Percentiles rank a stretch among this genome's conserved stretches.
Conservation (phyloP, 2,888 invertebrate genomes). For the Dicycla oo region DNA sequence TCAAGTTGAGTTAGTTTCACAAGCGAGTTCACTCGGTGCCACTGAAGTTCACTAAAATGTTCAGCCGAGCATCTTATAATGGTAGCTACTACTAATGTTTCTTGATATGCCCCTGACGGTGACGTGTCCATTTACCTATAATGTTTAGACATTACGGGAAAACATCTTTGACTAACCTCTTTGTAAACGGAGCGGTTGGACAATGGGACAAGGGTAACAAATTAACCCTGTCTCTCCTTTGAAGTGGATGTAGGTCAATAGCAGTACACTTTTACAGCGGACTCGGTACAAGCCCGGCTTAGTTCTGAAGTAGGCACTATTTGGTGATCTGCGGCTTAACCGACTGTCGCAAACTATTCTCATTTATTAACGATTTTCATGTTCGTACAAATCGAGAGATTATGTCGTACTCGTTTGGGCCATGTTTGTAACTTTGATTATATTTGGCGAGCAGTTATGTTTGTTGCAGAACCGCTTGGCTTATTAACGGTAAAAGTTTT, state of each 20-base stretch:
- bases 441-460: constrained; percentile 27
- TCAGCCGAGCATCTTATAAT: constrained; percentile 46
- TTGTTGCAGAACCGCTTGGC: constrained; percentile 19
- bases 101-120: constrained; percentile 32
- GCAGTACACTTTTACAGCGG: constrained; percentile 46
- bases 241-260: constrained; percentile 59
- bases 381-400: constrained; percentile 40
- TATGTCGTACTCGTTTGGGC: constrained; percentile 28
- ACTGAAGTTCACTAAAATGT: constrained; percentile 49
- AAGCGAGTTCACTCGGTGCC: constrained; percentile 41
- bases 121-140: constrained; percentile 35
- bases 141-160: constrained; percentile 49
- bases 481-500: constrained; percentile 57
- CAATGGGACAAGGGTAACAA: constrained; percentile 59
- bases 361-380: constrained; percentile 43
- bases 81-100: constrained; percentile 44
- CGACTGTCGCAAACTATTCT: constrained; percentile 39
- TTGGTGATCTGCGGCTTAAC: constrained; percentile 37
- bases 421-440: constrained; percentile 43
- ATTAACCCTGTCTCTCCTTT: constrained; percentile 59
- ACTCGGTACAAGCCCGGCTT: constrained; percentile 30
- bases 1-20: constrained; percentile 53
- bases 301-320: constrained; percentile 36
- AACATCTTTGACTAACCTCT: constrained; percentile 54
- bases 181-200: constrained; percentile 38